Conservation (phyloP, 1,140 invertebrate species). For the Drosophila elegans region DNA sequence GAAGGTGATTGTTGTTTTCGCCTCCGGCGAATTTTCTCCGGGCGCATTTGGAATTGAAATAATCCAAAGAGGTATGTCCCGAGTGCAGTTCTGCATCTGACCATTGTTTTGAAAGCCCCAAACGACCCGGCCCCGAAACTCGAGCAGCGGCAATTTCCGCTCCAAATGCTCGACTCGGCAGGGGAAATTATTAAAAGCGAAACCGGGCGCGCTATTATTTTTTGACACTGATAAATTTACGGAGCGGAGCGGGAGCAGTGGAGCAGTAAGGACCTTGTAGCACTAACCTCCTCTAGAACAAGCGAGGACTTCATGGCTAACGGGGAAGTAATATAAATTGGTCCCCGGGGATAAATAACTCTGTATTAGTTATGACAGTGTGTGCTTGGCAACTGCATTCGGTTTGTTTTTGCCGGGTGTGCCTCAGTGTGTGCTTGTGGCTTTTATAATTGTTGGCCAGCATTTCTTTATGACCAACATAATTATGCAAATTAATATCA, state of each 20-base stretch:
- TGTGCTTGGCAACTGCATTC: conserved; percentile 52
- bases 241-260: conserved; percentile 6
- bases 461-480: conserved; percentile 54
- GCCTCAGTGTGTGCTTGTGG: conserved; percentile 15
- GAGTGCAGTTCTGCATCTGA: conserved; percentile 27
- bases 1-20: conserved; percentile 8
- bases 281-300: conserved; percentile 46
- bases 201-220: conserved; percentile 79
- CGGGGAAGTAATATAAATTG: conserved; percentile 82
- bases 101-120: conserved; percentile 71
- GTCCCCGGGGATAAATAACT: conserved; percentile 78
- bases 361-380: conserved; percentile 80
- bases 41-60: conserved; percentile 45
- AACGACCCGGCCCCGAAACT: conserved; percentile 31
- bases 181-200: conserved; percentile 83
- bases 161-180: conserved; percentile 72
- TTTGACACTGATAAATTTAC: conserved; percentile 83
- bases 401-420: background rate
- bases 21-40: conserved; percentile 12
- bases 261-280: conserved; percentile 66
- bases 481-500: conserved; percentile 59
- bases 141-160: conserved; percentile 79
- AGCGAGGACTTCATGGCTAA: conserved; percentile 49
- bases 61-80: conserved; percentile 40
- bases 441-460: conserved; percentile 37